Conservation (phyloP, 1,140 invertebrate genomes). For the Paracyclopina nana region DNA sequence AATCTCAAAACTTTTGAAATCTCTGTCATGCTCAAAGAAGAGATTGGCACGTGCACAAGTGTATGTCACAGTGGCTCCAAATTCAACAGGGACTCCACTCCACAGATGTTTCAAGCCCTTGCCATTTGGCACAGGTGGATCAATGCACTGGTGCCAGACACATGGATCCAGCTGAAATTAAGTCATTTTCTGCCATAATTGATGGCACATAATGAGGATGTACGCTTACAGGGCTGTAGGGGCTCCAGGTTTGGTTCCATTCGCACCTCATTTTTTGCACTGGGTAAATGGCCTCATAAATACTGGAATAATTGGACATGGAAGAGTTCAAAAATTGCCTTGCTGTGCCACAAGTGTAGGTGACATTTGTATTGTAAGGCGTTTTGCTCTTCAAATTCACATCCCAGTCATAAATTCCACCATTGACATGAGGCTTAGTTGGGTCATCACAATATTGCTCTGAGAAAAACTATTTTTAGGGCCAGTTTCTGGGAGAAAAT, state of each 20-base stretch:
- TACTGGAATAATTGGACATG: too few species aligned
- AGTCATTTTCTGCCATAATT: not conserved
- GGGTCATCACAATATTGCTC: too few species aligned
- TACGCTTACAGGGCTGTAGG: not conserved
- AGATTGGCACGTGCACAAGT: not conserved
- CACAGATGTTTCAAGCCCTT: not conserved
- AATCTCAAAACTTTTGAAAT: not conserved
- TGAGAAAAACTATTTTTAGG: too few species aligned
- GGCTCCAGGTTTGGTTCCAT: constrained; percentile 1
- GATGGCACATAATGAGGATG: too few species aligned
- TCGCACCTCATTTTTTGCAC: not conserved
- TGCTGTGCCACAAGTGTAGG: too few species aligned
- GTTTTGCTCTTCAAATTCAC: too few species aligned
- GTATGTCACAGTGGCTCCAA: not conserved
- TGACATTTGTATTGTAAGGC: too few species aligned
- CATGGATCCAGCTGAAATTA: not conserved
- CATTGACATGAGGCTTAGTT: too few species aligned
- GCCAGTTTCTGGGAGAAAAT: too few species aligned
- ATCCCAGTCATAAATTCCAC: too few species aligned
- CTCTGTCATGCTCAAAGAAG: not conserved
- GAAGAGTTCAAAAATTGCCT: too few species aligned
- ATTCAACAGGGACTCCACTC: not conserved
- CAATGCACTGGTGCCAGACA: not conserved
- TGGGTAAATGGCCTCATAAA: too few species aligned
- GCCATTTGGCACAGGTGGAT: not conserved